These are phyloP conservation scores for Eupithecia dodoneata DNA, from an alignment of 2,888 invertebrate species.

Conservation along the genomic window DNA sequence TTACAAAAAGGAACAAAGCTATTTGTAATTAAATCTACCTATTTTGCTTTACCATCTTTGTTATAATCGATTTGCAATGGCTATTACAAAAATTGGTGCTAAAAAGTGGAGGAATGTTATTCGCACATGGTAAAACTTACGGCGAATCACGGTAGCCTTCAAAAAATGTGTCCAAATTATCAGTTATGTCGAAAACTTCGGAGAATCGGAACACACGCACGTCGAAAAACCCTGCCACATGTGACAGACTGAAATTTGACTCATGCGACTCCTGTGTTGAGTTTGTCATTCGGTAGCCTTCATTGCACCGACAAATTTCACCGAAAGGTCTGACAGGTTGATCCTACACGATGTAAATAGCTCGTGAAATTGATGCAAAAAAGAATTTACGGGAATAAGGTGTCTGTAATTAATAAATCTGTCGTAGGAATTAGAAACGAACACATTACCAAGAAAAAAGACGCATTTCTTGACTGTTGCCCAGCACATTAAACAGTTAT, in stretches of 20 bases:
- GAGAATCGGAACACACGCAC: slow-evolving; percentile 61
- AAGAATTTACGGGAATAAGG: slow-evolving; percentile 33
- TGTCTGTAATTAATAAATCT: background rate
- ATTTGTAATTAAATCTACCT: slow-evolving; percentile 49
- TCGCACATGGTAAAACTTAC: slow-evolving; percentile 39
- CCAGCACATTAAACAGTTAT: no score
- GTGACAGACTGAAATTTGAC: slow-evolving; percentile 68
- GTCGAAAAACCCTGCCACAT: slow-evolving; percentile 62
- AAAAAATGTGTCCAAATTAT: slow-evolving; percentile 53
- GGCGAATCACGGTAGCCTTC: slow-evolving; percentile 58
- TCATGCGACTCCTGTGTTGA: slow-evolving; percentile 61
- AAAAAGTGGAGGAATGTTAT: background rate
- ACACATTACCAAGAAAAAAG: background rate
- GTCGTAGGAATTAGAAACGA: background rate
- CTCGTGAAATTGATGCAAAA: slow-evolving; percentile 67
- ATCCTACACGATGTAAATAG: slow-evolving; percentile 62
- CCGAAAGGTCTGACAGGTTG: slow-evolving; percentile 65
- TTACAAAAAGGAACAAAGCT: slow-evolving; percentile 45
- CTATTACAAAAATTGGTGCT: slow-evolving; percentile 2
- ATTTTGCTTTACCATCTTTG: slow-evolving; percentile 18
- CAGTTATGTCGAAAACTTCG: slow-evolving; percentile 43
- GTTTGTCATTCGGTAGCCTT: slow-evolving; percentile 61
- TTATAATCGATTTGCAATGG: slow-evolving; percentile 39
- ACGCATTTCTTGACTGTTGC: no score
- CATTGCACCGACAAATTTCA: slow-evolving; percentile 64